A percentile compares a stretch with the other conserved stretches of the same genome.
phyloP scores from a whole-genome alignment of 2,797 vertebrate species.

The Notamacropus eugenii region DNA sequence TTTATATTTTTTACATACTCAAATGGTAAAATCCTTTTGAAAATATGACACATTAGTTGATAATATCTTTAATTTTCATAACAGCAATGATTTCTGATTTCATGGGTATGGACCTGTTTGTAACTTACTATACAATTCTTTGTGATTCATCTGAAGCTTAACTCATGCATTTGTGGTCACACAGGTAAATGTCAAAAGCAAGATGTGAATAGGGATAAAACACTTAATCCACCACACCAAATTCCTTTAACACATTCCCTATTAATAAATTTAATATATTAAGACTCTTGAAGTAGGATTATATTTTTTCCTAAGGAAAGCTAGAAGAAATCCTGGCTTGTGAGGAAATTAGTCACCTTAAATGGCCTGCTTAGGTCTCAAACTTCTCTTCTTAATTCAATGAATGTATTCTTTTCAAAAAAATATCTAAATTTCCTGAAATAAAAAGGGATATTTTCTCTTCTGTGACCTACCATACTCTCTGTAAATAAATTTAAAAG shows the following conservation, averaged over 20 bases:
- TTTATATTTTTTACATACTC: background rate
- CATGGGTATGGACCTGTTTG: background rate
- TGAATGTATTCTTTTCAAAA: background rate
- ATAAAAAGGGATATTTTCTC: background rate
- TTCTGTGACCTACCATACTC: background rate
- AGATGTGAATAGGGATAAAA: background rate
- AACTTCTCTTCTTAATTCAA: slow-evolving; percentile 1
- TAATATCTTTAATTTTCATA: background rate
- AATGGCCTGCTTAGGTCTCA: background rate
- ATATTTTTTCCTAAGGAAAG: background rate
- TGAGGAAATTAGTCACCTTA: background rate
- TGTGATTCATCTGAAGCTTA: background rate
- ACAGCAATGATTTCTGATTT: background rate
- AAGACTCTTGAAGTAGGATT: background rate
- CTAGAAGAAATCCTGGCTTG: background rate
- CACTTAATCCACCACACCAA: background rate
- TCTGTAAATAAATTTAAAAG: background rate
- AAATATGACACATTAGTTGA: background rate
- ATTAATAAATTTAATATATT: background rate
- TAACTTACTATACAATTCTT: background rate
- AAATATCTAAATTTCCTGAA: slow-evolving; percentile 28
- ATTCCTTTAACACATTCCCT: background rate
- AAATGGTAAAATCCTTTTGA: background rate
- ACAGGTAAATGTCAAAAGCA: background rate
- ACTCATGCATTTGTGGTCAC: background rate